Evolutionary conservation across 2,888 invertebrate genomes (phyloP), one percentile per base, ranked within the genome.

Genomic region (Geotrupes spiniger): DNA sequence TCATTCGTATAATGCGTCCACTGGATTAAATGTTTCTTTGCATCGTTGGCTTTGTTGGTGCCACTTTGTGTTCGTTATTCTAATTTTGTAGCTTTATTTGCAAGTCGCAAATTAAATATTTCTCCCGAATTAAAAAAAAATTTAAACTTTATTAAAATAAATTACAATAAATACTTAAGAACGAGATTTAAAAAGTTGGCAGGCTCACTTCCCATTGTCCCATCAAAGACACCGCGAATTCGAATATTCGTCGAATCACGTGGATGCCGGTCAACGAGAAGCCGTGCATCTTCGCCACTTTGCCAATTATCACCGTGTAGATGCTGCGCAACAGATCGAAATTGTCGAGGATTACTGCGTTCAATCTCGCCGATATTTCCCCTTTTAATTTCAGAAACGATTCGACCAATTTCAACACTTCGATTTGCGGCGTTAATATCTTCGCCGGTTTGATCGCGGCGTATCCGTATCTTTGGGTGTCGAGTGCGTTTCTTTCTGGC

Each of bases 301-400:
- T 63, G 25, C 36, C 47, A 11, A 63, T 38, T 6, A 65, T 3
- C 33, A 62, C 46, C 36, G 52, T 54, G 39, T 55, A 54, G 15
- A 63, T 44, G 14, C 56, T 51, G 9, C 44, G 52, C 27, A 62
- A 49, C 8, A 65, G 40, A 16, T 63, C 63, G 37, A 49, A 62
- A 46, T 65, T 63, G 40, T 65, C 62, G 31, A 49, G 49, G 36
- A 63, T 33, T 11, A 65, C 31, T 4, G 53, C 55, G 5, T 57
- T 48, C 4, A 58, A 2, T 38, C 60, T 55, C 8, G 53, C 43
- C 12, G 51, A 40, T 39, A 63, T 39, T 51, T 63, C 57, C 4
- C 60, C 61, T 41, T 63, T 65, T 5, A 65, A 51, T 40, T 45
- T 52, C 12, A 63, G 42, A 44, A 63, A 63, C 4, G 57, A 50